These are phyloP conservation scores for Sarcophaga carnaria DNA, from an alignment of 2,888 invertebrate species.

Conservation along the genomic window DNA sequence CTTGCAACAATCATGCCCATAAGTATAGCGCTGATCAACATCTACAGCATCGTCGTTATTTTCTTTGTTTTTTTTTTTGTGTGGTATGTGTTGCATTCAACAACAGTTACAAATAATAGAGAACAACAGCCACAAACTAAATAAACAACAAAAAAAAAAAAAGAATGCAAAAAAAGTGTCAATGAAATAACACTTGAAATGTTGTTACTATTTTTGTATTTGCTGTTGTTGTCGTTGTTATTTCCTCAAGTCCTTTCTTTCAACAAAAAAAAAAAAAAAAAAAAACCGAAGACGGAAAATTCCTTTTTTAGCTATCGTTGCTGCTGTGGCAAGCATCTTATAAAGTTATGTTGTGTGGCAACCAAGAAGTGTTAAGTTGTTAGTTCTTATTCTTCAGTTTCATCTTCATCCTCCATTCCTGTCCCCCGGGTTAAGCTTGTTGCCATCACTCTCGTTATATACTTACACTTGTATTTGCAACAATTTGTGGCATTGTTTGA, in stretches of 20 bases:
- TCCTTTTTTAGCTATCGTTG: neutral
- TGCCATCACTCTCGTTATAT: neutral
- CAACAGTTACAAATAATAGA: constrained; percentile 36
- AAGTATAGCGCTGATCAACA: neutral
- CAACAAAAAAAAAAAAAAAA: neutral
- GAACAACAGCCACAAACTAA: constrained; percentile 5
- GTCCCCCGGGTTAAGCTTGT: neutral
- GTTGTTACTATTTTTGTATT: constrained; percentile 52
- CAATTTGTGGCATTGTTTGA: constrained; percentile 60
- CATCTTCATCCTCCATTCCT: neutral
- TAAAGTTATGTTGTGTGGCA: constrained; percentile 21
- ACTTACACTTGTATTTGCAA: constrained; percentile 26
- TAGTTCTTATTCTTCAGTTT: constrained; percentile 47
- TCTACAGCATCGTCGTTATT: neutral
- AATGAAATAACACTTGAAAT: constrained; percentile 66
- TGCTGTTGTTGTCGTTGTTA: neutral
- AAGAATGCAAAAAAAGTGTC: constrained; percentile 60
- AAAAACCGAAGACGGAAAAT: neutral
- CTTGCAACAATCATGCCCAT: constrained; percentile 30
- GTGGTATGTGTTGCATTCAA: constrained; percentile 36
- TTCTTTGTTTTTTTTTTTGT: neutral
- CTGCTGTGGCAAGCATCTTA: constrained; percentile 26
- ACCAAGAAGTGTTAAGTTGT: constrained; percentile 61
- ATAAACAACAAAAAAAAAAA: neutral
- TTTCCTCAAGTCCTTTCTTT: constrained; percentile 23